phyloP scores from a whole-genome alignment of 2,113 vertebrate species.

The Brachyhypopomus occidentalis region DNA sequence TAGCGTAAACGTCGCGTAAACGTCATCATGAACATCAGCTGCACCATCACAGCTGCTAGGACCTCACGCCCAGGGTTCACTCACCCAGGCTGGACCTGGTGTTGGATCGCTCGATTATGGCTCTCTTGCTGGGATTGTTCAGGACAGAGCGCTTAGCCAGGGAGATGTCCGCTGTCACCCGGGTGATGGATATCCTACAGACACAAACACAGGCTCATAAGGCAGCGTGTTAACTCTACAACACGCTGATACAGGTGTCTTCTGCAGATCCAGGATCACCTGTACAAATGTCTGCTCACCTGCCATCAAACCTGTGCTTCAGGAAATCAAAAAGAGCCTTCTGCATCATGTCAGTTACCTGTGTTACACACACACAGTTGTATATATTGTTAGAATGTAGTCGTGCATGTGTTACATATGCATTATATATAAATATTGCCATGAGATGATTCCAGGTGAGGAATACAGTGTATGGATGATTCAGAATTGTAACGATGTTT shows the following conservation, averaged over 20 bases:
- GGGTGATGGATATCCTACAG: conserved; percentile 92
- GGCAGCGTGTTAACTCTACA: not conserved
- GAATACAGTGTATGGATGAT: no score
- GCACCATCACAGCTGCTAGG: no score
- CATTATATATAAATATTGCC: no score
- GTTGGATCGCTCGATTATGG: conserved; percentile 94
- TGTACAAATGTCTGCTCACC: conserved; percentile 70
- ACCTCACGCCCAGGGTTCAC: conserved; percentile 20
- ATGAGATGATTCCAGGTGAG: no score
- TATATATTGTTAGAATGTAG: no score
- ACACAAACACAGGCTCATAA: not conserved
- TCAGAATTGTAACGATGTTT: no score
- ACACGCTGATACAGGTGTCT: not conserved
- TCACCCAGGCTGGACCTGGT: conserved; percentile 94
- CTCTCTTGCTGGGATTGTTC: conserved; percentile 96
- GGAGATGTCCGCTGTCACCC: conserved; percentile 93
- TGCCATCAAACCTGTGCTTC: conserved; percentile 96
- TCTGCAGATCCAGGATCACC: not conserved
- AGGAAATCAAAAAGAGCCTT: conserved; percentile 96
- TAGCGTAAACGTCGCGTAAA: no score
- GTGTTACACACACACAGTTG: conserved; percentile 18
- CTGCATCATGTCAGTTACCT: conserved; percentile 99
- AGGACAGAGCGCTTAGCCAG: conserved; percentile 93
- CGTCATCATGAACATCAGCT: no score
- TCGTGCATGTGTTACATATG: no score